Conservation (phyloP, 35 echinoderm and acorn worm species). For the Amphiura filiformis region DNA sequence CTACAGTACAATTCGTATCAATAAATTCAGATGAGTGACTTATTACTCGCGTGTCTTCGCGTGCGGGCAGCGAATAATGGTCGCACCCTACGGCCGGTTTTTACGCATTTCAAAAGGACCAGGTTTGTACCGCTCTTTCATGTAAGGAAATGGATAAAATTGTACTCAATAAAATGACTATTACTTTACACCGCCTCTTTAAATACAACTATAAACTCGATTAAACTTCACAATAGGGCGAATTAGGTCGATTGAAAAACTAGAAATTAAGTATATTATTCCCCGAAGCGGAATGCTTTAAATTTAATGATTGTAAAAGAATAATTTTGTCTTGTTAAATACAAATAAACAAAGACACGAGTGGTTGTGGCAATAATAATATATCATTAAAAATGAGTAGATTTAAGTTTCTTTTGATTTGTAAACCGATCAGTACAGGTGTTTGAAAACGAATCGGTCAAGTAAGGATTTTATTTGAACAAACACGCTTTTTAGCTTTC, state of each 20-base stretch:
- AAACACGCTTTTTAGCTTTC: no score
- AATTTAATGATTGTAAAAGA: not conserved
- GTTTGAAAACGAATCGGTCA: no score
- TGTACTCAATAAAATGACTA: not conserved
- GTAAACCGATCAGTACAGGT: no score
- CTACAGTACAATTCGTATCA: not conserved
- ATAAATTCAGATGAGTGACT: not conserved
- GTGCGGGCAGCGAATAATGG: not conserved
- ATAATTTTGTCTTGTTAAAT: no score
- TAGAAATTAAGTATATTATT: not conserved
- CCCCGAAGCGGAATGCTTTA: not conserved
- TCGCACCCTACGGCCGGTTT: not conserved
- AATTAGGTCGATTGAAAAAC: not conserved
- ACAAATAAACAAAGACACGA: no score
- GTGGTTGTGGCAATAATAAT: no score
- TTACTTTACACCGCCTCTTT: not conserved
- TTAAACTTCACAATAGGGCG: not conserved
- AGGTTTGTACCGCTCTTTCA: not conserved
- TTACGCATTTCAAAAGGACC: not conserved
- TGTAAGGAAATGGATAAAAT: not conserved
- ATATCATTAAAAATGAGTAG: no score
- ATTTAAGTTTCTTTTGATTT: no score
- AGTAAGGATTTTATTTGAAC: no score
- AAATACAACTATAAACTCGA: not conserved
- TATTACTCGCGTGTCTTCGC: not conserved